Evolutionary conservation across 2,888 invertebrate genomes (phyloP).

Genomic region (Noctua comes): DNA sequence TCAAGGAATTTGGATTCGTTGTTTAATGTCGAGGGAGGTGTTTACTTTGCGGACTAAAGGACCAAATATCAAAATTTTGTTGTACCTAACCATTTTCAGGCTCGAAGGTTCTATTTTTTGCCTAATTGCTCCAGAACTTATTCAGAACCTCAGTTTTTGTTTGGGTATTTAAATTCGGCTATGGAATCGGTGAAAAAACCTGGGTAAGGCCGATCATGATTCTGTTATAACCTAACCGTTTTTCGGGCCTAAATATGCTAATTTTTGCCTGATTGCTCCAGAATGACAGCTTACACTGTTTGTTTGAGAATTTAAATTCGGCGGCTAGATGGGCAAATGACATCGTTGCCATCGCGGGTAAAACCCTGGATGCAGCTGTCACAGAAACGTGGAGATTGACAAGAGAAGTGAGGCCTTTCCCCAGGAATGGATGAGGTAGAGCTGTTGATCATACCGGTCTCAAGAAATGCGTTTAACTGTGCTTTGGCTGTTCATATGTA

Average conservation of each 20-base stretch:
- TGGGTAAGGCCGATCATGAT: not conserved
- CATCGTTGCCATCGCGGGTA: not conserved
- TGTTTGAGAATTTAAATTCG: not conserved
- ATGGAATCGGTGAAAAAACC: not conserved
- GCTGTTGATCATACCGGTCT: not conserved
- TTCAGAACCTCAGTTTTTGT: not conserved
- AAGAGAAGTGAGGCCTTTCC: not conserved
- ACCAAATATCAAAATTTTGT: not conserved
- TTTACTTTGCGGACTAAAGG: slow-evolving; percentile 7
- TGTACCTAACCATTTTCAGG: not conserved
- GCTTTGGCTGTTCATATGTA: not conserved
- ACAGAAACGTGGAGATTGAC: not conserved
- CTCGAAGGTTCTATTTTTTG: not conserved
- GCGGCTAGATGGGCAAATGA: not conserved
- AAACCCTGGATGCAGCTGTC: not conserved
- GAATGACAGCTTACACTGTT: not conserved
- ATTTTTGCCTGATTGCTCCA: not conserved
- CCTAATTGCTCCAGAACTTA: not conserved
- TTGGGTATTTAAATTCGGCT: not conserved
- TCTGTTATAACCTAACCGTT: not conserved
- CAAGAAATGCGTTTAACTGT: not conserved
- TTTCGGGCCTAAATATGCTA: too few species aligned
- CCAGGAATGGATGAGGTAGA: not conserved
- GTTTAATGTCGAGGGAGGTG: slow-evolving; percentile 13
- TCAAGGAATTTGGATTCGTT: slow-evolving; percentile 9